Conservation (phyloP, 2,797 vertebrate genomes). For the Rhynchonycteris naso region DNA sequence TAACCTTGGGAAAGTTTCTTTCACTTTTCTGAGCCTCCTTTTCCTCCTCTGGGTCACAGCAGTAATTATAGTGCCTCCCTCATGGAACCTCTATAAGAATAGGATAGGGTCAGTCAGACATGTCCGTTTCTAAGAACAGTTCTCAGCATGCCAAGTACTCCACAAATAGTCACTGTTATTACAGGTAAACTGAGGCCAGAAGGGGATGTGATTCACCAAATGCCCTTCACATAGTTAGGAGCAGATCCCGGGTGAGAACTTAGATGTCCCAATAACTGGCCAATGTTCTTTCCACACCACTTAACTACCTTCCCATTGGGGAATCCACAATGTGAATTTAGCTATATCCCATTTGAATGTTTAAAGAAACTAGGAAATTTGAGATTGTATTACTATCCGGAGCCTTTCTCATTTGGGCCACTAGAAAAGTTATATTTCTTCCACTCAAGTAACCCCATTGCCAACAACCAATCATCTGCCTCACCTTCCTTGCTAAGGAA, state of each 20-base stretch:
- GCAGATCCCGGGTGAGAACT: not conserved
- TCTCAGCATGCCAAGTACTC: not conserved
- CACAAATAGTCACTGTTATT: not conserved
- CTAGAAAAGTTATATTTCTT: slow-evolving; percentile 33
- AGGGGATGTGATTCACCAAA: not conserved
- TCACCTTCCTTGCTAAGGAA: not conserved
- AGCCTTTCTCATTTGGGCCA: slow-evolving; percentile 21
- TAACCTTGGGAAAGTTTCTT: not conserved
- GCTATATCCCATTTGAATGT: slow-evolving; percentile 9
- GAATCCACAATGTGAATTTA: slow-evolving; percentile 25
- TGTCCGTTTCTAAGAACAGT: not conserved
- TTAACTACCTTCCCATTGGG: not conserved
- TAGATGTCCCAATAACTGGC: not conserved
- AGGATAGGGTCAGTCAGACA: not conserved
- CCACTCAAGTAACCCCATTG: not conserved
- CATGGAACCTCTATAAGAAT: not conserved
- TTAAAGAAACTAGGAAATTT: slow-evolving; percentile 36
- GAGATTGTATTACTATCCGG: slow-evolving; percentile 22
- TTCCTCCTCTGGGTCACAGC: not conserved
- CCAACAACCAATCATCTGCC: not conserved
- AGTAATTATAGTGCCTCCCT: not conserved
- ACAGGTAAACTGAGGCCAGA: not conserved
- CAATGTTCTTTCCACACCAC: not conserved
- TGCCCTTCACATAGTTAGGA: slow-evolving; percentile 1
- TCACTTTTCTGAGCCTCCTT: not conserved